phyloP scores from a whole-genome alignment of 1,140 invertebrate genomes.

The Meteorus sp. region DNA sequence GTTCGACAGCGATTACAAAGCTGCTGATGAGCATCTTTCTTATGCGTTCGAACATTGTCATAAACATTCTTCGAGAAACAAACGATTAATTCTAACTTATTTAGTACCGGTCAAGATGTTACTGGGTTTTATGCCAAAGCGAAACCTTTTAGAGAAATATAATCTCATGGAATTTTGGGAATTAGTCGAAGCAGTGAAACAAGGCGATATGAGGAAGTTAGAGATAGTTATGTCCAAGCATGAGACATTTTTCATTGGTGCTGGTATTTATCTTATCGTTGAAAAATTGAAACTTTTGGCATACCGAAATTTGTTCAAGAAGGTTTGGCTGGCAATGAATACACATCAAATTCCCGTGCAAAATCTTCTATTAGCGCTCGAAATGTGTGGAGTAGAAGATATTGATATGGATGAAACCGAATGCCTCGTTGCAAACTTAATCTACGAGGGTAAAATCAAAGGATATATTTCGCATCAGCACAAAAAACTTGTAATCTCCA shows the following conservation, averaged over 20 bases:
- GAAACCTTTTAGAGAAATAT: slow-evolving; percentile 81
- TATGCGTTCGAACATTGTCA: slow-evolving; percentile 94
- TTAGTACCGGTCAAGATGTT: slow-evolving; percentile 97
- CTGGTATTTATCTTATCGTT: slow-evolving; percentile 94
- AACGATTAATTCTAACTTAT: slow-evolving; percentile 92
- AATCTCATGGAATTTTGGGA: slow-evolving; percentile 89
- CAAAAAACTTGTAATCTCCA: slow-evolving; percentile 95
- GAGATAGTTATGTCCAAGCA: slow-evolving; percentile 83
- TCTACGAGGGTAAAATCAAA: slow-evolving; percentile 92
- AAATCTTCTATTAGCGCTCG: slow-evolving; percentile 78
- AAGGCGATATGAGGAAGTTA: slow-evolving; percentile 85
- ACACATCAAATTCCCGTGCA: slow-evolving; percentile 90
- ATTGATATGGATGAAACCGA: slow-evolving; percentile 92
- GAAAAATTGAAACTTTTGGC: slow-evolving; percentile 95
- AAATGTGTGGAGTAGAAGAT: slow-evolving; percentile 79
- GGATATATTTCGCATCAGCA: slow-evolving; percentile 98
- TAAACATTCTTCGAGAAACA: slow-evolving; percentile 80
- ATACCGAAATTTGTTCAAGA: slow-evolving; percentile 95
- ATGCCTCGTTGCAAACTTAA: slow-evolving; percentile 95
- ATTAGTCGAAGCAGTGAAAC: slow-evolving; percentile 82
- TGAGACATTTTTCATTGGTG: slow-evolving; percentile 91
- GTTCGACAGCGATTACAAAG: slow-evolving; percentile 96
- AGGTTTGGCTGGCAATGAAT: slow-evolving; percentile 85
- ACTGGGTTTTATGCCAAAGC: slow-evolving; percentile 87
- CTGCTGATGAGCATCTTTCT: slow-evolving; percentile 89